A percentile compares a stretch with the other conserved stretches of the same genome.
Conservation (phyloP, 2,888 invertebrate genomes). For the Nezara viridula region DNA sequence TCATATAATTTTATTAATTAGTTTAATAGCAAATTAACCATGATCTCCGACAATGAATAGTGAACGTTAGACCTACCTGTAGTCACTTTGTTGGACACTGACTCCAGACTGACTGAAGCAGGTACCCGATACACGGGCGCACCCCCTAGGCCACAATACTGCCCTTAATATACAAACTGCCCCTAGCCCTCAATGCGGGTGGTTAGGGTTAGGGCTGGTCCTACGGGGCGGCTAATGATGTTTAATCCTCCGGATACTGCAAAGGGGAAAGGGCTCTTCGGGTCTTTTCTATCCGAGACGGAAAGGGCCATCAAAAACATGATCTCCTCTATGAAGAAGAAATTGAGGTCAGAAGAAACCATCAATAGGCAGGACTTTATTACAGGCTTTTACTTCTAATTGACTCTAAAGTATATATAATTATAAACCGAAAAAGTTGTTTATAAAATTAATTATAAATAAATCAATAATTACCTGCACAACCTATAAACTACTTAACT, state of each 20-base stretch:
- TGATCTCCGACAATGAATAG: too few relatives aligned
- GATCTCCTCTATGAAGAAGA: background rate
- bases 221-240: background rate
- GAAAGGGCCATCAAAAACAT: background rate
- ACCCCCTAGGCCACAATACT: background rate
- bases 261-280: background rate
- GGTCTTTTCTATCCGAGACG: background rate
- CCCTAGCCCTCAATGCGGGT: background rate
- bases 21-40: too few relatives aligned
- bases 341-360: background rate
- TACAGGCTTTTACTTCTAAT: background rate
- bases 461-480: too few relatives aligned
- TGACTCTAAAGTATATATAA: too few relatives aligned
- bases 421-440: too few relatives aligned
- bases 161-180: background rate
- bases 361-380: background rate
- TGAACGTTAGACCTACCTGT: too few relatives aligned
- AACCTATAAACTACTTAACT: too few relatives aligned
- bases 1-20: too few relatives aligned
- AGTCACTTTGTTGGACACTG: too few relatives aligned
- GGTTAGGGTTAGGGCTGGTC: background rate
- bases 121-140: background rate
- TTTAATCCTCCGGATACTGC: background rate
- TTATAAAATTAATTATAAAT: too few relatives aligned
- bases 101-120: background rate